Conservation (phyloP, 2,888 invertebrate genomes). For the Tyria jacobaeae region DNA sequence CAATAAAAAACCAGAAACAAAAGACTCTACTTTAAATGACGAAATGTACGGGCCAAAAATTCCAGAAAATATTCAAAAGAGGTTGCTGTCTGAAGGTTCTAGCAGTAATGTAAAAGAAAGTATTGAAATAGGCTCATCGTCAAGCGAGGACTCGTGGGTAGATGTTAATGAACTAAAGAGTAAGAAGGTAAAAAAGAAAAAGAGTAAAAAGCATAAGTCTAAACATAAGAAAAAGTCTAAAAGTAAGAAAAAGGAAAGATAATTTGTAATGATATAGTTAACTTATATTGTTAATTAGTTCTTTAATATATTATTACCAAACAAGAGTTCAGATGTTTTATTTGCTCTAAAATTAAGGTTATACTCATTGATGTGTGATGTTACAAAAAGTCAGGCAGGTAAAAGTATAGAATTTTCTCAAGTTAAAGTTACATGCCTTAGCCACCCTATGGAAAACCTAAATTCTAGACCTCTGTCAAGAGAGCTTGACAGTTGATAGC, state of each 20-base stretch:
- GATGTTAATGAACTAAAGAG: constrained; percentile 76
- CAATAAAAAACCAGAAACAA: constrained; percentile 25
- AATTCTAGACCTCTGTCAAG: too few relatives aligned
- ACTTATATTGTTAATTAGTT: constrained; percentile 4
- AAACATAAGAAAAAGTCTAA: constrained; percentile 79
- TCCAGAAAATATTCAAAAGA: constrained; percentile 78
- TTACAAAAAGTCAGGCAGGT: too few relatives aligned
- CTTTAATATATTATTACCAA: not conserved
- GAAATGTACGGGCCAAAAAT: constrained; percentile 87
- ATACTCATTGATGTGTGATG: too few relatives aligned
- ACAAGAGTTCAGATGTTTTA: not conserved
- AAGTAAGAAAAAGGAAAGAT: constrained; percentile 76
- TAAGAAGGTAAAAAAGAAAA: constrained; percentile 79
- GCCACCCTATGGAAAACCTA: too few relatives aligned
- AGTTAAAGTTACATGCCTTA: too few relatives aligned
- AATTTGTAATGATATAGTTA: constrained; percentile 22
- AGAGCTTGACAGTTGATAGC: too few relatives aligned
- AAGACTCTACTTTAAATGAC: constrained; percentile 36
- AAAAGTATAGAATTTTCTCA: not conserved
- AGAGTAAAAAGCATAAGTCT: constrained; percentile 77
- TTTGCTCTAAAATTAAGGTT: not conserved
- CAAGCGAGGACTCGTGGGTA: constrained; percentile 83
- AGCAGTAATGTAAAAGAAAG: constrained; percentile 48
- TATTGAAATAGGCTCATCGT: constrained; percentile 63
- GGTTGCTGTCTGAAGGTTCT: constrained; percentile 54